A percentile compares a stretch with the other conserved stretches of the same genome.
phyloP scores from a whole-genome alignment of 2,888 invertebrate species.

The Priocnemis perturbator region DNA sequence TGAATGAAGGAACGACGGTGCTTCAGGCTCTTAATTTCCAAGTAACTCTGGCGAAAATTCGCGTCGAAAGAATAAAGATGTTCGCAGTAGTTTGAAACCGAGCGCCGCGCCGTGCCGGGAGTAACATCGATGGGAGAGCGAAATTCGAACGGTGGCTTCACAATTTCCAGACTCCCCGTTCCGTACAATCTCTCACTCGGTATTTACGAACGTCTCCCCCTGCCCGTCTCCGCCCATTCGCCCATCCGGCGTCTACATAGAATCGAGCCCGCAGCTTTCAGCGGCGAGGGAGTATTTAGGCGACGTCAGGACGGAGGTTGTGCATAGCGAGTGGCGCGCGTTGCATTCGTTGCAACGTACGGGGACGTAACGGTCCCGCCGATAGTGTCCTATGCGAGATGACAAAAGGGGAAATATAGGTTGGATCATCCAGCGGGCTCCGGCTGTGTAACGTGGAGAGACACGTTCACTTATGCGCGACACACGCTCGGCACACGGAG shows the following conservation, averaged over 20 bases:
- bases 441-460: slow-evolving; percentile 17
- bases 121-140: no score
- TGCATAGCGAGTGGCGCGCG: no score
- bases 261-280: slow-evolving; percentile 2
- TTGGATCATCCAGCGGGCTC: slow-evolving; percentile 53
- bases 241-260: background rate
- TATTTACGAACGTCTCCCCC: background rate
- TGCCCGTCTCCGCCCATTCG: background rate
- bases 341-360: no score
- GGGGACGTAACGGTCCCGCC: slow-evolving; percentile 6
- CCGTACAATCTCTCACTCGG: slow-evolving; percentile 8
- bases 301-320: slow-evolving; percentile 2
- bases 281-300: background rate
- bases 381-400: slow-evolving; percentile 42
- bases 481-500: slow-evolving; percentile 7
- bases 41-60: no score
- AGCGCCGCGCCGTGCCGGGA: no score
- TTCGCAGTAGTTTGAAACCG: no score
- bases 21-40: no score
- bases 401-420: slow-evolving; percentile 67
- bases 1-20: no score
- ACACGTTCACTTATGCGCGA: slow-evolving; percentile 4
- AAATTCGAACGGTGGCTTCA: no score
- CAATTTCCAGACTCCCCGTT: background rate
- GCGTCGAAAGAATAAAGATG: no score